phyloP scores from a whole-genome alignment of 2,797 vertebrate species.

The Rhynchonycteris naso region DNA sequence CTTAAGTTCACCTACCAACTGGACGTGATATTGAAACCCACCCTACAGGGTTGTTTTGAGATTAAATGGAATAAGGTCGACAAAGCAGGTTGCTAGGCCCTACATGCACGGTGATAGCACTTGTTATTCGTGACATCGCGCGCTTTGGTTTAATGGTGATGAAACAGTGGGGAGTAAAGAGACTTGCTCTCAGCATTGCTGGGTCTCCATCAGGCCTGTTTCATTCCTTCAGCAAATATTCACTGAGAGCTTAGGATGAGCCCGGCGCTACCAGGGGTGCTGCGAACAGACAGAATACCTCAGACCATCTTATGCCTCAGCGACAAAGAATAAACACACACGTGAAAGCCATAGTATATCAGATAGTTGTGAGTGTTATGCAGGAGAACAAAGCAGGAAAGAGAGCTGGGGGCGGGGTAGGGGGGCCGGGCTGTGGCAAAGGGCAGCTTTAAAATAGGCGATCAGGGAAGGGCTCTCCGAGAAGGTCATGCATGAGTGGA shows the following conservation, averaged over 20 bases:
- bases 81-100: not conserved
- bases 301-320: not conserved
- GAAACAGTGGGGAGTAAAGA: not conserved
- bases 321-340: not conserved
- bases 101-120: rapidly evolving
- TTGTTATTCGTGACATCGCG: rapidly evolving
- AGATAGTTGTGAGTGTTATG: not conserved
- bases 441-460: not conserved
- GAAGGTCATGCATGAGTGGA: not conserved
- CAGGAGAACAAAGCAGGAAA: not conserved
- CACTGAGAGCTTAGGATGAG: not conserved
- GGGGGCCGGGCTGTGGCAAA: not conserved
- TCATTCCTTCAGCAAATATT: not conserved
- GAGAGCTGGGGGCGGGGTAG: not conserved
- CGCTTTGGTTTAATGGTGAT: not conserved
- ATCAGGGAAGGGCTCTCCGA: not conserved
- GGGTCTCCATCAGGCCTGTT: not conserved
- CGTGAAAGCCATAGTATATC: not conserved
- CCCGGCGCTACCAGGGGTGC: too few relatives aligned
- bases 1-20: not conserved
- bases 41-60: not conserved
- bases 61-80: not conserved
- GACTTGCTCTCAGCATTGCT: not conserved
- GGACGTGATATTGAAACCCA: not conserved
- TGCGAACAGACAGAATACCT: not conserved